Base-by-base conservation (phyloP, 2,888 invertebrate species). In the Timandra comae region DNA sequence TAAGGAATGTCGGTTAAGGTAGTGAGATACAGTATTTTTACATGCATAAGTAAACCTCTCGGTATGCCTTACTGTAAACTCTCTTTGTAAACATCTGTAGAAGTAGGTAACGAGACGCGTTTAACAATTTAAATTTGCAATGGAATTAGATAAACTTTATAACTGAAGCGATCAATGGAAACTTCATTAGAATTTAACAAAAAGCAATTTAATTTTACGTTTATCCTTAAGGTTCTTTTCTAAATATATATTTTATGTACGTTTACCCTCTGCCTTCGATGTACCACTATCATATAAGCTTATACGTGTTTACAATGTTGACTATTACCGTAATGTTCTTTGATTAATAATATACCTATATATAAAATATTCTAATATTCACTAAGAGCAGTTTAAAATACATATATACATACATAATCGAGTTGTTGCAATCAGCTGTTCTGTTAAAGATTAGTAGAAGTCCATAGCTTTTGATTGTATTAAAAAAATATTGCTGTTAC, bases 251-350 rank as follows among this genome's bases (percentile, higher is more conserved):
- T 81, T 81, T 80, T 81, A 60, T 78, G 76, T 78, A 50, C n/a
- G 39, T 78, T 81, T 79, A 79, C 74, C 69, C 79, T n/a, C 72
- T 65, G 69, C 71, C 68, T 75, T 49, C 62, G 65, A 65, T 56
- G 53, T 71, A 67, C n/a, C n/a, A n/a, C 56, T 64, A 64, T 56
- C 69, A 32, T 67, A 50, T 73, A 79, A 78, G 81, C 80, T 81
- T 82, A 76, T 81, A 73, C 62, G 74, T 76, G 73, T 84, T 78
- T 84, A 84, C 80, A 68, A 80, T 81, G 84, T 85, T 85, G 79
- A 82, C 74, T 82, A 80, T 75, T 81, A 67, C 60, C 62, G 72
- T 76, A 76, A 70, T 65, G 63, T 56, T 63, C 59, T 66, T 64
- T 56, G 47, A 47, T 65, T 56, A 65, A 57, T 61, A 35, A 53